Percentiles rank a stretch among this genome's conserved stretches.
These are phyloP conservation scores for Ispidina picta DNA, from an alignment of 2,797 vertebrate genomes.

Conservation along the genomic window DNA sequence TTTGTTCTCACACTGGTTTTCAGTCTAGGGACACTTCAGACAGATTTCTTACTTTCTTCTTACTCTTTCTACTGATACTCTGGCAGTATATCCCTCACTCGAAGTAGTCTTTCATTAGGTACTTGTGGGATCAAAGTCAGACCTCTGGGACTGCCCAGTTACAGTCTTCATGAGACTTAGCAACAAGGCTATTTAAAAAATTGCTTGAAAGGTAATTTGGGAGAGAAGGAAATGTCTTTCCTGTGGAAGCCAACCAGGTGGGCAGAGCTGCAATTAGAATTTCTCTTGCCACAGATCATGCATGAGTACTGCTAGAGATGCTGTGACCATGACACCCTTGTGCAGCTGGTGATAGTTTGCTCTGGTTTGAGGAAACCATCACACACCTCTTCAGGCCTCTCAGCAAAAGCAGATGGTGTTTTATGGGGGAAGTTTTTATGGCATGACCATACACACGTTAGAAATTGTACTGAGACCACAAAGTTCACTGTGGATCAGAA, in stretches of 20 bases:
- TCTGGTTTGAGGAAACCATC: background rate
- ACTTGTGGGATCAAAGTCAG: background rate
- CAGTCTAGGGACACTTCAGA: background rate
- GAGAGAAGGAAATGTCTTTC: background rate
- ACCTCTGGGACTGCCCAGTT: background rate
- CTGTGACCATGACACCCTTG: background rate
- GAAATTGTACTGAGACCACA: background rate
- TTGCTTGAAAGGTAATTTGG: background rate
- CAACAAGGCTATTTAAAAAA: background rate
- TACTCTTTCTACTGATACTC: background rate
- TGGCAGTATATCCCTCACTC: background rate
- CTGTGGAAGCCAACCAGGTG: background rate
- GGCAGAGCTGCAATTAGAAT: background rate
- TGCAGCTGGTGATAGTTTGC: background rate
- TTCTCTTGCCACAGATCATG: background rate
- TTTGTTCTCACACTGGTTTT: background rate
- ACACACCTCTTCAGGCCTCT: background rate
- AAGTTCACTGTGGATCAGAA: background rate
- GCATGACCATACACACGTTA: fast-evolving
- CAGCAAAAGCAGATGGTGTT: background rate
- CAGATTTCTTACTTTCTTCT: background rate
- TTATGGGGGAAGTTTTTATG: background rate
- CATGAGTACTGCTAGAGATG: background rate
- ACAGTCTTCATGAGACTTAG: background rate
- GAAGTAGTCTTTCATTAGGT: background rate